A percentile compares a stretch with the other conserved stretches of the same genome.
These are phyloP conservation scores for Chlorodrepanis virens DNA, from an alignment of 2,113 vertebrate genomes.

Conservation along the genomic window DNA sequence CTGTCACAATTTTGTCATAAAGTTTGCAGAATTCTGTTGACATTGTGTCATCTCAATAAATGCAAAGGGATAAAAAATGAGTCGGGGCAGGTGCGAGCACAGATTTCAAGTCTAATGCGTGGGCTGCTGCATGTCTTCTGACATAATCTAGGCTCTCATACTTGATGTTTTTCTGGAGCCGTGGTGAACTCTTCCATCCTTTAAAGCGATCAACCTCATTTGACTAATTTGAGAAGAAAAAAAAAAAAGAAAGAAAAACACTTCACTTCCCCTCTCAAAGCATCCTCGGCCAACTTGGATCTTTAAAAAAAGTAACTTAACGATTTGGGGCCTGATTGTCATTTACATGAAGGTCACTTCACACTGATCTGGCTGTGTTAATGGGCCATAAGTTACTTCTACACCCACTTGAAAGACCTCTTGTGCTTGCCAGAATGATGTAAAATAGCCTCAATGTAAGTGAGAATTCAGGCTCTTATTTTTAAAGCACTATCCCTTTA, in stretches of 20 bases:
- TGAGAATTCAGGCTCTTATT: slow-evolving; percentile 49
- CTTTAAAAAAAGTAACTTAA: slow-evolving; percentile 54
- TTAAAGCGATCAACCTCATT: slow-evolving; percentile 68
- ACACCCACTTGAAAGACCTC: slow-evolving; percentile 62
- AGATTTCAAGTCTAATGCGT: slow-evolving; percentile 76
- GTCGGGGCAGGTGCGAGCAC: slow-evolving; percentile 72
- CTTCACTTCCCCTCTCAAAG: slow-evolving; percentile 53
- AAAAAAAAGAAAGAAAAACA: slow-evolving; percentile 54
- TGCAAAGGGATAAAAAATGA: slow-evolving; percentile 71
- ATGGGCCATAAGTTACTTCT: slow-evolving; percentile 58
- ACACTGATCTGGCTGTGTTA: slow-evolving; percentile 68
- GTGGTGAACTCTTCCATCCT: slow-evolving; percentile 72
- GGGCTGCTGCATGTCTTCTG: slow-evolving; percentile 75
- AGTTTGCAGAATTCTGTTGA: slow-evolving; percentile 75
- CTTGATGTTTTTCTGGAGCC: slow-evolving; percentile 73
- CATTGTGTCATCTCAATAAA: slow-evolving; percentile 76
- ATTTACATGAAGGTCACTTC: slow-evolving; percentile 63
- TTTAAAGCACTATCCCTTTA: slow-evolving; percentile 50
- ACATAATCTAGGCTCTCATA: slow-evolving; percentile 74
- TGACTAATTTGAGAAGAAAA: slow-evolving; percentile 66
- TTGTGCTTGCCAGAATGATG: slow-evolving; percentile 55
- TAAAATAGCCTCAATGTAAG: slow-evolving; percentile 52
- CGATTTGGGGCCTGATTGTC: slow-evolving; percentile 35
- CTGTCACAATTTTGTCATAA: slow-evolving; percentile 76
- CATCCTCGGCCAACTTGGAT: slow-evolving; percentile 33